Evolutionary conservation across 2,888 invertebrate genomes (phyloP), one percentile per base, ranked within the genome.

Genomic region (Archips xylosteana): DNA sequence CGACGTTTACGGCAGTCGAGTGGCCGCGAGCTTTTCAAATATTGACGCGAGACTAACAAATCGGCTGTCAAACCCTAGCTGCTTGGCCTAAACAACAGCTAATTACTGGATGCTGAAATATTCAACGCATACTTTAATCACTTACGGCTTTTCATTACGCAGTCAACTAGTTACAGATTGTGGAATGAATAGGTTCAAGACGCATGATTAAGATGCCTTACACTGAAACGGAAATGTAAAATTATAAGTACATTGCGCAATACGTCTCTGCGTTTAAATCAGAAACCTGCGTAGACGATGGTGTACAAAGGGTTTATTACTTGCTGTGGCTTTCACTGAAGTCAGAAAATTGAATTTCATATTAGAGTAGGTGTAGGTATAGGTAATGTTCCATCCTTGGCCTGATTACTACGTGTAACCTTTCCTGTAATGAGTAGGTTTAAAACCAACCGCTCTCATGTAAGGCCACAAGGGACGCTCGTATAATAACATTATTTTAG

Each of bases 21-120:
- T 75, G 72, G 73, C 78, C 80, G 65, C 78, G 75, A 79, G 71
- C 76, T 75, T 49, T 68, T 63, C 78, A 82, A 83, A 84, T 83
- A 80, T 83, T 85, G 80, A 81, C 81, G 78, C 75, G 78, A 80
- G 73, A 61, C 78, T 79, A 80, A 81, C 80, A 83, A 83, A 84
- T 81, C 79, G 79, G 80, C 78, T 80, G 74, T 68, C 65, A 75
- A 74, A 70, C 77, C 75, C 78, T 80, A 78, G 80, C 79, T 80
- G 77, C 79, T 81, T 80, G 79, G 74, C n/a, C 80, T 79, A 80
- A 84, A 81, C 80, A 80, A 77, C 69, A 71, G 73, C 75, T 83
- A 82, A 82, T 83, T 82, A 82, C 78, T 78, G 69, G 73, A 77
- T 65, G 23, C 70, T 82, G 80, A 83, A 84, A 83, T 77, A 84